phyloP scores from a whole-genome alignment of 2,888 invertebrate genomes.

The Macaria liturata region DNA sequence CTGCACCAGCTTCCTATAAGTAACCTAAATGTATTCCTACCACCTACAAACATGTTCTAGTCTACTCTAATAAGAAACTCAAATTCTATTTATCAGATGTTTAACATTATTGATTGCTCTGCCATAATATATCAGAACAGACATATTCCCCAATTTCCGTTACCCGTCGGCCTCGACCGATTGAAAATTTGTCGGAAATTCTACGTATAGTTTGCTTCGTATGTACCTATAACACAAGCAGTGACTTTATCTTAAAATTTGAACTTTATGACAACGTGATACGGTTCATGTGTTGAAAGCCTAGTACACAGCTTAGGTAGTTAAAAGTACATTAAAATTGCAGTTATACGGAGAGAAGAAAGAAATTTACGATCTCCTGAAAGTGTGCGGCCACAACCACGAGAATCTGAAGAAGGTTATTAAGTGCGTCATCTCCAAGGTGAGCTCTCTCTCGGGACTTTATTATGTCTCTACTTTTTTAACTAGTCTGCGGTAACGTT shows the following conservation, averaged over 20 bases:
- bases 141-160: slow-evolving; percentile 9
- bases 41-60: no score
- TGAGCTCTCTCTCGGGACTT: slow-evolving; percentile 34
- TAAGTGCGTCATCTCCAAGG: slow-evolving; percentile 78
- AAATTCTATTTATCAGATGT: slow-evolving; percentile 19
- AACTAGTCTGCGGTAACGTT: slow-evolving; percentile 1
- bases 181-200: not conserved
- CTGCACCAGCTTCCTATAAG: no score
- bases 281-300: no score
- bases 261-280: slow-evolving; percentile 14
- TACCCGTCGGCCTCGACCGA: not conserved
- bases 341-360: slow-evolving; percentile 66
- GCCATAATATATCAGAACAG: slow-evolving; percentile 11
- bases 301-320: slow-evolving; percentile 27
- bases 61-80: no score
- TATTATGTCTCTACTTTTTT: slow-evolving; percentile 2
- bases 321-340: slow-evolving; percentile 39
- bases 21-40: no score
- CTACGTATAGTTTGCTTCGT: not conserved
- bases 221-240: no score
- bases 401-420: slow-evolving; percentile 74
- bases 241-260: not conserved
- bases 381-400: slow-evolving; percentile 74
- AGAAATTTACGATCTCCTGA: slow-evolving; percentile 64
- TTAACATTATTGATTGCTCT: slow-evolving; percentile 15